Evolutionary conservation across 2,888 invertebrate genomes (phyloP).

Genomic region (Gandaritis pyraliata): DNA sequence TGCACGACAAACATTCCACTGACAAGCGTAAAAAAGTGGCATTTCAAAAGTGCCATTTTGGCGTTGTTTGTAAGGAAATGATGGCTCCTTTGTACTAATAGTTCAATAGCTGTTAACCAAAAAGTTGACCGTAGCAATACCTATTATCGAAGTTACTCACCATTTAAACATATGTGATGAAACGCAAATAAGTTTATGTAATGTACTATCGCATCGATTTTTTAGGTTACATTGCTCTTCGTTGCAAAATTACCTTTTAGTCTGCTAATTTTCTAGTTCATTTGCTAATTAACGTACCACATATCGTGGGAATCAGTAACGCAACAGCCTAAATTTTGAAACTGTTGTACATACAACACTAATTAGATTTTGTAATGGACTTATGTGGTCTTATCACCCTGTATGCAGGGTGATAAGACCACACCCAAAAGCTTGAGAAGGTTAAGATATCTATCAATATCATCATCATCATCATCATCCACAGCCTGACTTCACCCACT

Average conservation of each 20-base stretch:
- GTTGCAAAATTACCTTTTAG: conserved; percentile 35
- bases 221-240: conserved; percentile 43
- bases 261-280: conserved; percentile 28
- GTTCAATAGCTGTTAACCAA: neutral
- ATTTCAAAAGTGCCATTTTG: too few species aligned
- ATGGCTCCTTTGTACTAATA: too few species aligned
- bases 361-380: neutral
- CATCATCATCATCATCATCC: too few species aligned
- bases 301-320: conserved; percentile 21
- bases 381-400: too few species aligned
- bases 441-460: too few species aligned
- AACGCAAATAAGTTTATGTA: conserved; percentile 59
- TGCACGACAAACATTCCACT: too few species aligned
- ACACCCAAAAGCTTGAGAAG: too few species aligned
- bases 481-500: too few species aligned
- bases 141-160: conserved; percentile 42
- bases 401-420: neutral
- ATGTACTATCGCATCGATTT: conserved; percentile 46
- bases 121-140: conserved; percentile 6
- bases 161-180: conserved; percentile 46
- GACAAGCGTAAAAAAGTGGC: too few species aligned
- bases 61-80: too few species aligned
- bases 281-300: conserved; percentile 28
- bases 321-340: conserved; percentile 1
- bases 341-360: neutral